A percentile compares a stretch with the other conserved stretches of the same genome.
phyloP scores from a whole-genome alignment of 2,113 vertebrate genomes.

The Alouatta palliata region DNA sequence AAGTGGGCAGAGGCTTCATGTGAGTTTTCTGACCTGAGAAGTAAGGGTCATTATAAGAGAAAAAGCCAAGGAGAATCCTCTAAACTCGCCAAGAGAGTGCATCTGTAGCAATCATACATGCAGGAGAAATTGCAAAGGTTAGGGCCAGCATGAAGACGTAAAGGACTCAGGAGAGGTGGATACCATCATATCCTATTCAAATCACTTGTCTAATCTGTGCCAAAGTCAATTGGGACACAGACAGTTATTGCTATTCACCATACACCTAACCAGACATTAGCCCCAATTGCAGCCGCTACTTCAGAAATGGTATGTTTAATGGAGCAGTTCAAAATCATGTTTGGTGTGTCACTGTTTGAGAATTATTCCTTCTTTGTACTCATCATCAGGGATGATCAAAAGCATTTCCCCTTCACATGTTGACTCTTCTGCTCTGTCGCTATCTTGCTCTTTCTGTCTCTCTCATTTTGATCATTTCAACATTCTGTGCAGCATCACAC shows the following conservation, averaged over 20 bases:
- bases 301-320: not conserved
- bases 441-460: too few relatives aligned
- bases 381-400: not conserved
- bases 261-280: rapidly evolving
- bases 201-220: too few relatives aligned
- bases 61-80: not conserved
- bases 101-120: too few relatives aligned
- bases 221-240: not conserved
- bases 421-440: not conserved
- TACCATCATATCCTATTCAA: not conserved
- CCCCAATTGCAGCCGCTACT: too few relatives aligned
- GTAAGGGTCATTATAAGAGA: too few relatives aligned
- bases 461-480: not conserved
- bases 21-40: too few relatives aligned
- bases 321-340: not conserved
- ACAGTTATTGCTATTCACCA: not conserved
- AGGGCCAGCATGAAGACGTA: rapidly evolving
- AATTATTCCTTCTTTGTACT: not conserved
- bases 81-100: too few relatives aligned
- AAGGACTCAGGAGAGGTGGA: not conserved
- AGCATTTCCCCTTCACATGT: not conserved
- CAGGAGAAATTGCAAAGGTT: not conserved
- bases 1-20: rapidly evolving
- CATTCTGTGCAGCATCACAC: rapidly evolving
- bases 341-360: too few relatives aligned